phyloP scores from a whole-genome alignment of 2,888 invertebrate genomes.

The Calliphora vomitoria region DNA sequence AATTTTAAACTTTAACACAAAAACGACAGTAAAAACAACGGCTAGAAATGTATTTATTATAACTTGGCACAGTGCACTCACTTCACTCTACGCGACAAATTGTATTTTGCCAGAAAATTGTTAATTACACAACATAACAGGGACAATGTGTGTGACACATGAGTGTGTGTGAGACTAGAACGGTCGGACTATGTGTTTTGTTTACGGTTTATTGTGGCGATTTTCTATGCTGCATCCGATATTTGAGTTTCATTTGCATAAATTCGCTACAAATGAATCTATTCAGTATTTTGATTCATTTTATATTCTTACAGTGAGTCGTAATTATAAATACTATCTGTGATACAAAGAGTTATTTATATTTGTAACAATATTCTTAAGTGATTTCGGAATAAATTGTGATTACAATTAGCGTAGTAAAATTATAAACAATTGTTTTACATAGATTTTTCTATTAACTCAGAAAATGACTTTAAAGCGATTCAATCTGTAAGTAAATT shows the following conservation, averaged over 20 bases:
- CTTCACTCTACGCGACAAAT: background rate
- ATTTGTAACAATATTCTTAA: too few species aligned
- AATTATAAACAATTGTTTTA: too few species aligned
- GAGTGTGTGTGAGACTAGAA: background rate
- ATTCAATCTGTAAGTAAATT: too few species aligned
- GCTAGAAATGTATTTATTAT: background rate
- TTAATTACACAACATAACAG: background rate
- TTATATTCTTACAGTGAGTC: background rate
- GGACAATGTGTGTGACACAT: background rate
- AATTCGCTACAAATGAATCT: background rate
- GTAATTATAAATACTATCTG: too few species aligned
- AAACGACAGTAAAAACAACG: background rate
- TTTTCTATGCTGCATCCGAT: background rate
- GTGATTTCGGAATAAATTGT: too few species aligned
- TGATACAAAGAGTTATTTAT: too few species aligned
- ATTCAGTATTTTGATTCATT: background rate
- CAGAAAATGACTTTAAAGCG: too few species aligned
- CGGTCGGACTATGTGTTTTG: background rate
- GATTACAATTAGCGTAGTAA: too few species aligned
- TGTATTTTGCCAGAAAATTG: background rate
- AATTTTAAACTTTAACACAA: slow-evolving; percentile 30
- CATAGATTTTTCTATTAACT: too few species aligned
- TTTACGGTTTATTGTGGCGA: background rate
- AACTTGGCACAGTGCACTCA: slow-evolving; percentile 3
- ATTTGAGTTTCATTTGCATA: background rate